Conservation (phyloP, 2,888 invertebrate species). For the Aphidius colemani region DNA sequence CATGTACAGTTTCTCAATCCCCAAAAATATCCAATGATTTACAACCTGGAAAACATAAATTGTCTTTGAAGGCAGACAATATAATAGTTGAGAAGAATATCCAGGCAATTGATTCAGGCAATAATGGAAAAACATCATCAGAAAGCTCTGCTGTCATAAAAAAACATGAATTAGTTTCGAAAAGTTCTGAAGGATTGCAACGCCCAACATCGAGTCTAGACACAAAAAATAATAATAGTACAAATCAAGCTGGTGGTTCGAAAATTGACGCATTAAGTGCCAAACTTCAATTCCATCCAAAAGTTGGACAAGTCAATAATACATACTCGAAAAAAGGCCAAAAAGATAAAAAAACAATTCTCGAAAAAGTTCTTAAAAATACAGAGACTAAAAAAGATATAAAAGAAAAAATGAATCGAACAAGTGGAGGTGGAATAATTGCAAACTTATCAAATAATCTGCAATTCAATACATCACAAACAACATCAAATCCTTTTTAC, state of each 20-base stretch:
- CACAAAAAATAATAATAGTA: conserved; percentile 34
- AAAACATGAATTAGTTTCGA: conserved; percentile 5
- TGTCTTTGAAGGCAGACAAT: neutral
- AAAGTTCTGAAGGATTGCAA: conserved; percentile 24
- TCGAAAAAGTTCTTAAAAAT: conserved; percentile 41
- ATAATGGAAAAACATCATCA: conserved; percentile 16
- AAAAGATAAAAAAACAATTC: conserved; percentile 45
- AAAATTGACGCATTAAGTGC: conserved; percentile 56
- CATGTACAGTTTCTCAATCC: conserved; percentile 41
- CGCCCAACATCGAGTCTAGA: conserved; percentile 21
- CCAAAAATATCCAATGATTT: neutral
- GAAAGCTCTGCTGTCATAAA: conserved; percentile 19
- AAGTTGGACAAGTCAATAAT: conserved; percentile 52
- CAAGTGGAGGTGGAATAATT: neutral
- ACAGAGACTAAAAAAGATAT: conserved; percentile 6
- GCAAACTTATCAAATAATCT: neutral
- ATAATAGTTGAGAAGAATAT: conserved; percentile 49
- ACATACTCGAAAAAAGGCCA: conserved; percentile 49
- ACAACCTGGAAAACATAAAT: neutral
- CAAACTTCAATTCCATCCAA: conserved; percentile 56
- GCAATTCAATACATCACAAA: neutral
- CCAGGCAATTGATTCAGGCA: conserved; percentile 2
- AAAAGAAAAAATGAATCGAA: conserved; percentile 13
- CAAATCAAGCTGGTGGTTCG: conserved; percentile 50
- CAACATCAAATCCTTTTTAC: neutral